A percentile compares a stretch with the other conserved stretches of the same genome.
phyloP scores from a whole-genome alignment of 1,140 invertebrate species.

The Caenorhabditis inopinata region DNA sequence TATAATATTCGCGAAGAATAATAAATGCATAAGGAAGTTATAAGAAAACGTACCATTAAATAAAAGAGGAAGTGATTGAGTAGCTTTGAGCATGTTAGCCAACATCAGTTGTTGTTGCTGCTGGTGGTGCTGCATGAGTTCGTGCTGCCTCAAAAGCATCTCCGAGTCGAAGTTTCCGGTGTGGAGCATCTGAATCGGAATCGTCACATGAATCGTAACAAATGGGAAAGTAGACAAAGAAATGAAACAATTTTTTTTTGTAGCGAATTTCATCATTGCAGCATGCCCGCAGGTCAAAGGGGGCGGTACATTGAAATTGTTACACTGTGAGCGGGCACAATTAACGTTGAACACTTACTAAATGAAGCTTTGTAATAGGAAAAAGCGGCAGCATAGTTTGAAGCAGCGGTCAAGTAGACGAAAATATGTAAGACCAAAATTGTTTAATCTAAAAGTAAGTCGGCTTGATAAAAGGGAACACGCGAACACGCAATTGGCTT shows the following conservation, averaged over 20 bases:
- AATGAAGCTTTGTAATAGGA: not conserved
- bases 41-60: slow-evolving; percentile 24
- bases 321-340: slow-evolving; percentile 12
- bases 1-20: not conserved
- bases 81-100: not conserved
- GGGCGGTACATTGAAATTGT: slow-evolving; percentile 5
- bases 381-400: not conserved
- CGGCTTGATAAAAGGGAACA: not conserved
- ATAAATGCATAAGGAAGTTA: not conserved
- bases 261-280: not conserved
- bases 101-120: slow-evolving; percentile 30
- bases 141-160: slow-evolving; percentile 30
- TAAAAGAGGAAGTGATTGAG: not conserved
- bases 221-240: not conserved
- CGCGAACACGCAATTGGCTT: not conserved
- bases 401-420: not conserved
- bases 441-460: not conserved
- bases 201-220: not conserved
- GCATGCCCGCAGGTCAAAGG: not conserved
- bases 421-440: not conserved
- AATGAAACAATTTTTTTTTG: not conserved
- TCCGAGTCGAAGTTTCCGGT: slow-evolving; percentile 34
- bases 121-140: slow-evolving; percentile 18
- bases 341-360: not conserved
- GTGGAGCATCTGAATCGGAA: slow-evolving; percentile 17